Percentiles rank a stretch among this genome's conserved stretches.
These are phyloP conservation scores for Ectropis grisescens DNA, from an alignment of 1,140 invertebrate species.

Conservation along the genomic window DNA sequence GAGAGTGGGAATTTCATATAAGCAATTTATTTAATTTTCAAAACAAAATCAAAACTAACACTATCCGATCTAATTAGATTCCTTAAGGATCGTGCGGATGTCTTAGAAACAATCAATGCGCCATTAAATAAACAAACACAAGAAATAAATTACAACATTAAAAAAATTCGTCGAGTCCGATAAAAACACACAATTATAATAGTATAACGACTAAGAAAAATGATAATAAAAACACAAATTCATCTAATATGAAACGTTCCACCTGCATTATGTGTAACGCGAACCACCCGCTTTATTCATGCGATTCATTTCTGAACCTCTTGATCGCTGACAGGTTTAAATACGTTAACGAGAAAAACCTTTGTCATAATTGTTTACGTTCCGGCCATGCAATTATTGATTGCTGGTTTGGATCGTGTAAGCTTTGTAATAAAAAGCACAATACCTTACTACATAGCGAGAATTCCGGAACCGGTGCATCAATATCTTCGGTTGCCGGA, in stretches of 20 bases:
- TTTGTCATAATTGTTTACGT: constrained; percentile 19
- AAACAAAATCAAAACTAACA: constrained; percentile 5
- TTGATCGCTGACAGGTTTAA: constrained; percentile 3
- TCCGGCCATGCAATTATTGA: constrained; percentile 2
- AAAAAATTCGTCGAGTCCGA: no score
- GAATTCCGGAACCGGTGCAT: not conserved
- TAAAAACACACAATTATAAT: no score
- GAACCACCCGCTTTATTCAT: constrained; percentile 14
- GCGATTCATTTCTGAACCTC: constrained; percentile 12
- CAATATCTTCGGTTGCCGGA: not conserved
- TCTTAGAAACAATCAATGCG: constrained; percentile 11
- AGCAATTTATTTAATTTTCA: no score
- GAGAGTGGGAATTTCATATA: constrained; percentile 11
- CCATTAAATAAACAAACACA: constrained; percentile 5
- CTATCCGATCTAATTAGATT: constrained; percentile 14
- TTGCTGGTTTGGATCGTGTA: constrained; percentile 12
- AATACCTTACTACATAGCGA: constrained; percentile 12
- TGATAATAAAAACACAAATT: not conserved
- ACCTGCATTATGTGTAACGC: constrained; percentile 8
- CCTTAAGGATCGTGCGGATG: constrained; percentile 13
- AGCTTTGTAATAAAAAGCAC: constrained; percentile 14
- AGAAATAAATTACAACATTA: not conserved
- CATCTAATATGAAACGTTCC: not conserved
- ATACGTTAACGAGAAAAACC: constrained; percentile 9
- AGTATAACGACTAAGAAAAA: not conserved